phyloP scores from a whole-genome alignment of 2,797 vertebrate genomes.

The Megaceryle alcyon region DNA sequence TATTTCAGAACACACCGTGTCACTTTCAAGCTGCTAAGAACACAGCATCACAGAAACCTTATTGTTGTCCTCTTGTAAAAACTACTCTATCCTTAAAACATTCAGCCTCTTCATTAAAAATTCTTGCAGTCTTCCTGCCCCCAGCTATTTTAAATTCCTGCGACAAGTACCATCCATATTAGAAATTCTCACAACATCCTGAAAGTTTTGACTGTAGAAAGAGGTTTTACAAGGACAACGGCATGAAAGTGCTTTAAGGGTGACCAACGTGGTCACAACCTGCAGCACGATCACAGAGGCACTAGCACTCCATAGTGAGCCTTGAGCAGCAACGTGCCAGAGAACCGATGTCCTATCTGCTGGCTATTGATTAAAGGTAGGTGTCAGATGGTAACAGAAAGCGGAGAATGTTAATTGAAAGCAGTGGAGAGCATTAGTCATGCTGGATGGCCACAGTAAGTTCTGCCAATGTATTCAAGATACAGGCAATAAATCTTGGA shows the following conservation, averaged over 20 bases:
- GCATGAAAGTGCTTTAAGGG: neutral
- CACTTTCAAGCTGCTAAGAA: neutral
- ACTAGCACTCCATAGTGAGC: neutral
- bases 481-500: neutral
- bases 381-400: neutral
- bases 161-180: neutral
- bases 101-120: neutral
- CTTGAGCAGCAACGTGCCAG: neutral
- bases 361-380: neutral
- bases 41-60: neutral
- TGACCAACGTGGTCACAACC: neutral
- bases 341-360: fast-evolving
- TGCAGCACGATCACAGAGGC: neutral
- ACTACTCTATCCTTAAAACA: neutral
- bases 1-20: neutral
- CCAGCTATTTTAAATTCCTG: neutral
- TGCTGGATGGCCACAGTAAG: neutral
- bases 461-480: neutral
- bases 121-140: neutral
- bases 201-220: neutral
- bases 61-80: neutral
- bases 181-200: neutral
- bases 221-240: neutral
- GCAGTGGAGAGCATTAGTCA: conserved; percentile 12
- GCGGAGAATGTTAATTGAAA: conserved; percentile 12